Percentiles rank a stretch among this genome's conserved stretches.
phyloP scores from a whole-genome alignment of 2,888 invertebrate genomes.

The Arenicola marina region DNA sequence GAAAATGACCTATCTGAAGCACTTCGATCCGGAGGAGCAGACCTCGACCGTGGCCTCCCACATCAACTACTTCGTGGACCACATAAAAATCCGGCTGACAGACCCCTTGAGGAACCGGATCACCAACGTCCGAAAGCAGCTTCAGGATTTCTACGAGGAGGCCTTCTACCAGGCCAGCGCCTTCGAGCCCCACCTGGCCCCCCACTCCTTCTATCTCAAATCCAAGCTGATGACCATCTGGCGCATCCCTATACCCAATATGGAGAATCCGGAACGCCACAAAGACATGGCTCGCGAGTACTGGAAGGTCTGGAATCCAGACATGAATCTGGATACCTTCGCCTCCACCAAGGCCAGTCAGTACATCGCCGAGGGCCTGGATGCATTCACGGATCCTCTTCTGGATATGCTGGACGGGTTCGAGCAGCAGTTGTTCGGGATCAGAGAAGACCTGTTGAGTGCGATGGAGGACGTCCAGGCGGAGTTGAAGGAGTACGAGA shows the following conservation, averaged over 20 bases:
- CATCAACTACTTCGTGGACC: slow-evolving; percentile 19
- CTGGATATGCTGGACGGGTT: slow-evolving; percentile 21
- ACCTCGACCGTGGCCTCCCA: slow-evolving; percentile 11
- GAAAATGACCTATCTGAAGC: slow-evolving; percentile 20
- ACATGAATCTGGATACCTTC: slow-evolving; percentile 8
- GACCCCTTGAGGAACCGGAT: slow-evolving; percentile 22
- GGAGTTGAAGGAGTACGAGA: slow-evolving; percentile 12
- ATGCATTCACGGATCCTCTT: slow-evolving; percentile 20
- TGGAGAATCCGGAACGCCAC: slow-evolving; percentile 23
- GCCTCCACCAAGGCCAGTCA: neutral
- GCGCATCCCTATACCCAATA: slow-evolving; percentile 20
- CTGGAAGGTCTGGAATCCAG: slow-evolving; percentile 29
- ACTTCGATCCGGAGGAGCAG: slow-evolving; percentile 22
- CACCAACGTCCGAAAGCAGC: slow-evolving; percentile 1
- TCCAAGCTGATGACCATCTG: slow-evolving; percentile 26
- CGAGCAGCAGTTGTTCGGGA: slow-evolving; percentile 22
- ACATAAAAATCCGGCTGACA: slow-evolving; percentile 21
- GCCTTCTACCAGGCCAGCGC: slow-evolving; percentile 17
- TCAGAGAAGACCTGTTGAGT: slow-evolving; percentile 15
- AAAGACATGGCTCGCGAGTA: neutral
- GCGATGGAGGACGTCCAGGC: slow-evolving; percentile 13
- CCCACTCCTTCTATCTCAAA: slow-evolving; percentile 16
- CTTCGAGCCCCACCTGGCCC: slow-evolving; percentile 19
- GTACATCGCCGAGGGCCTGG: slow-evolving; percentile 17
- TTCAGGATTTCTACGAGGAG: slow-evolving; percentile 16